Base-by-base conservation (phyloP, 2,888 invertebrate species). In the Linhomoeus sp. region DNA sequence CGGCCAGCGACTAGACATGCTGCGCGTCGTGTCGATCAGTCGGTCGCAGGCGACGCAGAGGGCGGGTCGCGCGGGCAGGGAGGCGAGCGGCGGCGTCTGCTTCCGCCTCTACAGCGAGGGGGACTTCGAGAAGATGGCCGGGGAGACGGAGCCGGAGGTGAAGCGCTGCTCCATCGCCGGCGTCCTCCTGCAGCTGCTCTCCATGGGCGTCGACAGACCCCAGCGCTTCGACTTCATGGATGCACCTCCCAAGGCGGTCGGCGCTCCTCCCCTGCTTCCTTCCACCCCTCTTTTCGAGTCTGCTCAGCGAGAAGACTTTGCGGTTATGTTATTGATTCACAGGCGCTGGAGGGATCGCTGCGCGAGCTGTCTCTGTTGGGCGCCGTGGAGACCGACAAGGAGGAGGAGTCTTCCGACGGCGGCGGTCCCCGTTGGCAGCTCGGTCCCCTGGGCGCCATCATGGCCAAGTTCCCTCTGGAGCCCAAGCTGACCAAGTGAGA, bases 41-140 rank as follows among this genome's bases (percentile, higher is more conserved):
- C 78, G 78, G 66, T 83, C 87, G 42, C 86, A 86, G 41, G 90
- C 92, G 0, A 72, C 77, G 49, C 92, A 94, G 65, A 72, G 94
- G 48, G 83, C 88, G 1, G 43, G 43, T 22, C 29, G 43, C 1
- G 43, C 43, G 20, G 43, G 43, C 17, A 29, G 43, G 77, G 2
- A 73, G 81, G 48, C 90, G 90, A 35, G 72, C 72, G 43, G 43
- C 72, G 43, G 43, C 43, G 17, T 12, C 33, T n/a, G n/a, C n/a
- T 92, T 86, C 69, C 74, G 90, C 45, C 76, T 83, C 1, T 92
- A 80, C 67, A 83, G 87, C 1, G 75, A 77, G 56, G 64, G 69
- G 0, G 80, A 85, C 61, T 85, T 80, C 70, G 75, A 77, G 26
- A 66, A 70, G 25, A 76, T 90, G 66, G 70, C 74, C 43, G 72